phyloP scores from a whole-genome alignment of 2,888 invertebrate genomes.

The Monoplex corrugatus region DNA sequence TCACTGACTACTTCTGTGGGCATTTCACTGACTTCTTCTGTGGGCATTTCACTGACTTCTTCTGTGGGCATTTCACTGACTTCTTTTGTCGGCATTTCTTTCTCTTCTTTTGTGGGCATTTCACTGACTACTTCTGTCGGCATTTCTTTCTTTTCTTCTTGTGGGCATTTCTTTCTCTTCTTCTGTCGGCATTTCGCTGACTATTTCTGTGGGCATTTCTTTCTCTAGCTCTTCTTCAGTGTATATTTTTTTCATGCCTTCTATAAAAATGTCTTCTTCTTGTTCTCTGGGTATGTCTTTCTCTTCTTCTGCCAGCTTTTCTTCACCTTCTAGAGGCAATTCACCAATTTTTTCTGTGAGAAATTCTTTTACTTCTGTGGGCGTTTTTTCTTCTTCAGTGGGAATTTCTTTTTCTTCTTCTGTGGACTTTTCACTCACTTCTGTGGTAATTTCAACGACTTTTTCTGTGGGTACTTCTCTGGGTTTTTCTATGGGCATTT shows the following conservation, averaged over 20 bases:
- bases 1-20: background rate
- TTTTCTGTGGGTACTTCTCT: background rate
- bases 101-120: background rate
- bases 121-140: background rate
- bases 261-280: background rate
- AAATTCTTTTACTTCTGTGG: background rate
- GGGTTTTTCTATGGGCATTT: background rate
- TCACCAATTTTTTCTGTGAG: background rate
- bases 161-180: background rate
- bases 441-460: background rate
- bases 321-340: background rate
- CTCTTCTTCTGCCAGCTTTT: background rate
- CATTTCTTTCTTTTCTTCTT: background rate
- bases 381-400: background rate
- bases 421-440: background rate
- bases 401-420: background rate
- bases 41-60: background rate
- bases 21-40: background rate
- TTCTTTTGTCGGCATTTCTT: background rate
- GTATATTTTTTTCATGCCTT: background rate
- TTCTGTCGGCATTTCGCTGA: background rate
- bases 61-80: too few relatives aligned
- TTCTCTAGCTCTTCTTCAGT: background rate
- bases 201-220: background rate
- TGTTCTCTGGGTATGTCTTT: background rate